These are phyloP conservation scores for Dysmachus trigonus DNA, from an alignment of 2,888 invertebrate species.

Conservation along the genomic window DNA sequence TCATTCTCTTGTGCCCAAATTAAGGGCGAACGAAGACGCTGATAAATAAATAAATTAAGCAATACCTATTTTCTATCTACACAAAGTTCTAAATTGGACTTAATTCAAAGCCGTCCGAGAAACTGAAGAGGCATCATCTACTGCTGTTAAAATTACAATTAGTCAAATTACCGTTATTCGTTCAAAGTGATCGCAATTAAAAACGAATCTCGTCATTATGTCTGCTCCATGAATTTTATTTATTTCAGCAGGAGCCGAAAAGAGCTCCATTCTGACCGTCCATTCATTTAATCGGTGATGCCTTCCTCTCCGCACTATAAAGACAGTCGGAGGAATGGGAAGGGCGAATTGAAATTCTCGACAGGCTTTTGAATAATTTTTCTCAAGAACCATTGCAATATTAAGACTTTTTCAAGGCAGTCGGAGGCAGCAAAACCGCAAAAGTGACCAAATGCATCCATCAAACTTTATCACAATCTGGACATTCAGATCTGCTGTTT, in stretches of 20 bases:
- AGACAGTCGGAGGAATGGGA: background rate
- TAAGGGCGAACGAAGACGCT: no score
- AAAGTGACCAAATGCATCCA: background rate
- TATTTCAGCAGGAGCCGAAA: background rate
- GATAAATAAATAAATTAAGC: no score
- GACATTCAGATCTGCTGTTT: background rate
- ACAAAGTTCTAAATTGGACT: background rate
- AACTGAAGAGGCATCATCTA: background rate
- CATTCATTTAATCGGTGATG: background rate
- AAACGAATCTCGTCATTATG: conserved; percentile 19
- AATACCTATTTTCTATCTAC: no score
- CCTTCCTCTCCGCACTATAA: background rate
- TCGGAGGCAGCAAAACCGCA: background rate
- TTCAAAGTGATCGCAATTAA: conserved; percentile 24
- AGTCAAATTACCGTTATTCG: conserved; percentile 2
- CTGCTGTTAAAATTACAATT: background rate
- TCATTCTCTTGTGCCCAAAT: no score
- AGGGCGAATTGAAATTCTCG: conserved; percentile 19
- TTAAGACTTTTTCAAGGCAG: background rate
- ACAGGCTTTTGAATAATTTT: conserved; percentile 25
- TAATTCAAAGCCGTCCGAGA: background rate
- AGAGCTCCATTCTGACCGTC: background rate
- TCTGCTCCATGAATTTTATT: conserved; percentile 32
- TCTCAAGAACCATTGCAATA: background rate
- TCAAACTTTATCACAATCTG: background rate